Evolutionary conservation across 1,140 invertebrate genomes (phyloP).

Genomic region (Eupeodes corollae): DNA sequence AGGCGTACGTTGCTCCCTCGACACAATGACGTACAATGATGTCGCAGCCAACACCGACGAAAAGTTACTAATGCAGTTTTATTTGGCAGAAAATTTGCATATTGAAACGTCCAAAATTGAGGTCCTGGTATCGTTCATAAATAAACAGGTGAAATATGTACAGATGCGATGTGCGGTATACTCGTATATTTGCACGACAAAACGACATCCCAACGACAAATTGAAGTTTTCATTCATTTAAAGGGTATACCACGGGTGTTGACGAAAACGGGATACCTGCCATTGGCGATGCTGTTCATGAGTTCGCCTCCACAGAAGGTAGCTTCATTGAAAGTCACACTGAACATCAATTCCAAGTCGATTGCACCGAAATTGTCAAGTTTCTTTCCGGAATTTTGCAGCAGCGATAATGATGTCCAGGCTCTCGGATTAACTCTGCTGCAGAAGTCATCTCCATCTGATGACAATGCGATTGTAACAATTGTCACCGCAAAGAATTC

Average conservation of each 20-base stretch:
- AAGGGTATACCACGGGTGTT: slow-evolving; percentile 30
- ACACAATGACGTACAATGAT: slow-evolving; percentile 20
- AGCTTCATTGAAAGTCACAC: slow-evolving; percentile 28
- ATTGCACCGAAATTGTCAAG: slow-evolving; percentile 18
- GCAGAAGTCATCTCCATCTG: slow-evolving; percentile 21
- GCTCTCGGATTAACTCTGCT: slow-evolving; percentile 25
- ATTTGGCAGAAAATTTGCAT: slow-evolving; percentile 22
- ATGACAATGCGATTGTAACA: slow-evolving; percentile 22
- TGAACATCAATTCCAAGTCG: slow-evolving; percentile 22
- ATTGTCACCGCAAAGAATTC: slow-evolving; percentile 33
- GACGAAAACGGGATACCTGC: slow-evolving; percentile 19
- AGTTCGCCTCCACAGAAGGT: slow-evolving; percentile 25
- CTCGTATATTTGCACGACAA: too few species aligned
- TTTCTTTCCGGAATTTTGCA: slow-evolving; percentile 27
- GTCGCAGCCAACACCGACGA: slow-evolving; percentile 14
- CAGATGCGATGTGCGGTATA: background rate
- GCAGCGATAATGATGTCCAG: slow-evolving; percentile 18
- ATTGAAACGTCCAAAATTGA: slow-evolving; percentile 19
- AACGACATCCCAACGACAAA: too few species aligned
- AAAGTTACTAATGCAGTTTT: slow-evolving; percentile 22
- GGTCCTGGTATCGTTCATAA: slow-evolving; percentile 26
- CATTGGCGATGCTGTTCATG: slow-evolving; percentile 29
- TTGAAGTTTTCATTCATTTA: background rate
- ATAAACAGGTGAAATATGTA: slow-evolving; percentile 13
- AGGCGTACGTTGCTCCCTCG: slow-evolving; percentile 23